Conservation (phyloP, 1,140 invertebrate species). For the Melitaea cinxia region DNA sequence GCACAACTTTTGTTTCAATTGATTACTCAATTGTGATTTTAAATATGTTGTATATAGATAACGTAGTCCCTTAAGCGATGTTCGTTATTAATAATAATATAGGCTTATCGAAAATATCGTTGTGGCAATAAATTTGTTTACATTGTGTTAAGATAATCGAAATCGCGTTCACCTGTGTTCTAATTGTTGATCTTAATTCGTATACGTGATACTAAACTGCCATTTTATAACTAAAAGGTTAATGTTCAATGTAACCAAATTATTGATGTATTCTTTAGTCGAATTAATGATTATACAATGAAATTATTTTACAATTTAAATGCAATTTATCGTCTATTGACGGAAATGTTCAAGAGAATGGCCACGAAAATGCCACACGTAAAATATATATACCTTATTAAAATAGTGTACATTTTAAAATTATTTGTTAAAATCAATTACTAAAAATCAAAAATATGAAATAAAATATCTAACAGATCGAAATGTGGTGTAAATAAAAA, state of each 20-base stretch:
- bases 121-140: slow-evolving; percentile 68
- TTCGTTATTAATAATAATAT: slow-evolving; percentile 52
- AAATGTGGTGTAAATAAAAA: slow-evolving; percentile 67
- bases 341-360: slow-evolving; percentile 27
- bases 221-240: slow-evolving; percentile 60
- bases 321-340: slow-evolving; percentile 44
- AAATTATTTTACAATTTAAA: slow-evolving; percentile 34
- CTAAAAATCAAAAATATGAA: slow-evolving; percentile 23
- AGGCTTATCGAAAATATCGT: slow-evolving; percentile 46
- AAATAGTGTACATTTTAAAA: slow-evolving; percentile 23
- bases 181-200: slow-evolving; percentile 61
- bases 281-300: slow-evolving; percentile 24
- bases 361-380: slow-evolving; percentile 28
- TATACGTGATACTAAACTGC: slow-evolving; percentile 78
- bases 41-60: slow-evolving; percentile 49
- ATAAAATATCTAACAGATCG: slow-evolving; percentile 52
- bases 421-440: slow-evolving; percentile 27
- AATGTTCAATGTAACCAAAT: slow-evolving; percentile 53
- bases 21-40: slow-evolving; percentile 42
- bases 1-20: slow-evolving; percentile 33
- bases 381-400: slow-evolving; percentile 17
- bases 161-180: slow-evolving; percentile 52
- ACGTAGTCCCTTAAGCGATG: slow-evolving; percentile 43
- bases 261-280: slow-evolving; percentile 34
- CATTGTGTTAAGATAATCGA: slow-evolving; percentile 46